A percentile compares a stretch with the other conserved stretches of the same genome.
These are phyloP conservation scores for Nomia melanderi DNA, from an alignment of 1,140 invertebrate genomes.

Conservation along the genomic window DNA sequence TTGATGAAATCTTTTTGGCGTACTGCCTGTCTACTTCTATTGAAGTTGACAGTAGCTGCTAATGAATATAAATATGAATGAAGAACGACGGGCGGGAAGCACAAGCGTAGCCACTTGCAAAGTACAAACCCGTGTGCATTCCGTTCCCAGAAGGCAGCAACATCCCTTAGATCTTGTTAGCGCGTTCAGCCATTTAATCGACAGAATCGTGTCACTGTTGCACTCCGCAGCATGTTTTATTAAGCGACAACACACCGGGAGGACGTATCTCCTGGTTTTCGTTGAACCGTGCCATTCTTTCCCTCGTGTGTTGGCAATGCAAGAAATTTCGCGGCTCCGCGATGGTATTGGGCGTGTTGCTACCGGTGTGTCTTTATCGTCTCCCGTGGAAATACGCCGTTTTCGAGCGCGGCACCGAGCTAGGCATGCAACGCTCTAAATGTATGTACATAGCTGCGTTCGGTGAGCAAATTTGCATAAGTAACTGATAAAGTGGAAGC, in stretches of 20 bases:
- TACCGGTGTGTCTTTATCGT: not conserved
- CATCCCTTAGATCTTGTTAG: no score
- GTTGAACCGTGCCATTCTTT: not conserved
- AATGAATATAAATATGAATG: no score
- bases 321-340: constrained; percentile 1
- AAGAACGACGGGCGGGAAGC: no score
- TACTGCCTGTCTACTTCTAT: no score
- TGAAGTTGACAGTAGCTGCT: no score
- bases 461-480: constrained; percentile 30
- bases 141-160: no score
- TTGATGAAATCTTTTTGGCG: no score
- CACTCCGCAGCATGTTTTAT: not conserved
- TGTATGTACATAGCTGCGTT: not conserved
- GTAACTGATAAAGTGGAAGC: constrained; percentile 42
- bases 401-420: not conserved
- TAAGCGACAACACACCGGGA: not conserved
- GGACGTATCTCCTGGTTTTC: not conserved
- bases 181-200: no score
- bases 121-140: no score
- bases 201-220: no score
- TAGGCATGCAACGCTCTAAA: not conserved
- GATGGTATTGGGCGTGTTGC: not conserved
- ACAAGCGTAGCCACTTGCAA: no score
- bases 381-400: not conserved
- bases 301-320: not conserved